phyloP scores from a whole-genome alignment of 2,113 vertebrate species.

The Alethe diademata region DNA sequence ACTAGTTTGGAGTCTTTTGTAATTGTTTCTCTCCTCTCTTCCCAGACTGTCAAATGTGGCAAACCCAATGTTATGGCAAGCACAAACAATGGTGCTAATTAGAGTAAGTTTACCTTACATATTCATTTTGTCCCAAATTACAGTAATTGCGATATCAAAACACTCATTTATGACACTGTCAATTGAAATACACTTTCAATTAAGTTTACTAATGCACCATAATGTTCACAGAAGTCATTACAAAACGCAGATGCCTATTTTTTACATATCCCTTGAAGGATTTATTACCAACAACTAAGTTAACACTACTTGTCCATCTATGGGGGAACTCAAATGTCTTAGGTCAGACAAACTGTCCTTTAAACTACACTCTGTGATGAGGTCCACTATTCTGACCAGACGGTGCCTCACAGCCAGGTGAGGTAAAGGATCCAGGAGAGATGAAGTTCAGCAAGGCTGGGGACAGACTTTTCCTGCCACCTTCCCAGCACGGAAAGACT shows the following conservation, averaged over 20 bases:
- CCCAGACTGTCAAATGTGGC: not conserved
- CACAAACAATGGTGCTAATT: not conserved
- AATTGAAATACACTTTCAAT: not conserved
- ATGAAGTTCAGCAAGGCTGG: accelerated
- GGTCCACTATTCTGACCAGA: not conserved
- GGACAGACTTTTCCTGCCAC: not conserved
- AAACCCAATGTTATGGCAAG: not conserved
- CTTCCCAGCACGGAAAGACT: accelerated
- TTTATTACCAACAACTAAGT: not conserved
- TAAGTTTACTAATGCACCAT: not conserved
- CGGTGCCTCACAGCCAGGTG: accelerated
- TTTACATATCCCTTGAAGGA: not conserved
- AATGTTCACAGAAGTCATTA: not conserved
- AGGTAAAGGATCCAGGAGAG: not conserved
- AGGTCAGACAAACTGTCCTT: accelerated
- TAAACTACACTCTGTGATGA: not conserved
- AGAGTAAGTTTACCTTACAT: not conserved
- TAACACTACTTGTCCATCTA: not conserved
- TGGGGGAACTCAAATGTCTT: not conserved
- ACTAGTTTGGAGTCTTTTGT: not conserved
- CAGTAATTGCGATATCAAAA: not conserved
- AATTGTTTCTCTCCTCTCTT: not conserved
- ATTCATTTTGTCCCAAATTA: not conserved
- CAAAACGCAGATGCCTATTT: not conserved
- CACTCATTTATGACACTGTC: not conserved